Evolutionary conservation across 2,888 invertebrate genomes (phyloP).

Genomic region (Dasypogon diadema): DNA sequence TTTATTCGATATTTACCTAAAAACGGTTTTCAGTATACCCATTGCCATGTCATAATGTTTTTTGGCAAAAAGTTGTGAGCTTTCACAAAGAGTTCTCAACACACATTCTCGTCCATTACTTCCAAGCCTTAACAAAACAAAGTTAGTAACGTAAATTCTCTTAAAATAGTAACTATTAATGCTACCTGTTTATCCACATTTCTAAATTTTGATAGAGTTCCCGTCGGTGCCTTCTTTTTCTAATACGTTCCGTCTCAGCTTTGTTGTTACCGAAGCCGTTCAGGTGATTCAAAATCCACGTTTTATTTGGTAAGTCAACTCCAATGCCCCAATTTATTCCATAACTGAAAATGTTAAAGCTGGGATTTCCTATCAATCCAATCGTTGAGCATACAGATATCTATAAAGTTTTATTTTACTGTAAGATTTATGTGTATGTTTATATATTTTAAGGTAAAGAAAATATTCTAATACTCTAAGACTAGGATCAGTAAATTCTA

Average conservation of each 20-base stretch:
- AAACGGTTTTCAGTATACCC: constrained; percentile 78
- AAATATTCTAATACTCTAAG: too few species aligned
- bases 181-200: constrained; percentile 77
- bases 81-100: constrained; percentile 80
- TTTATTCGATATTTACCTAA: constrained; percentile 71
- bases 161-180: neutral
- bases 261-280: constrained; percentile 61
- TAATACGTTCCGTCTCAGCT: constrained; percentile 63
- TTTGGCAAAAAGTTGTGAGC: constrained; percentile 75
- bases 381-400: constrained; percentile 75
- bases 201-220: constrained; percentile 63
- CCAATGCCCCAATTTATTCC: constrained; percentile 80
- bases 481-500: too few species aligned
- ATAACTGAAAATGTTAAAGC: constrained; percentile 73
- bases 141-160: neutral
- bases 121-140: constrained; percentile 75
- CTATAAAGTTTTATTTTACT: constrained; percentile 58
- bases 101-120: constrained; percentile 80
- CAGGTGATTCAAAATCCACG: constrained; percentile 68
- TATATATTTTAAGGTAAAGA: too few species aligned
- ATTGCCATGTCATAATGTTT: constrained; percentile 76
- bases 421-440: neutral
- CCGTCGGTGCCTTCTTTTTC: constrained; percentile 69
- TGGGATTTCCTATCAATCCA: constrained; percentile 72
- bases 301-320: constrained; percentile 73